Percentiles rank a stretch among this genome's conserved stretches.
Conservation (phyloP, 2,888 invertebrate species). For the Gastracanthus pulcherrimus region DNA sequence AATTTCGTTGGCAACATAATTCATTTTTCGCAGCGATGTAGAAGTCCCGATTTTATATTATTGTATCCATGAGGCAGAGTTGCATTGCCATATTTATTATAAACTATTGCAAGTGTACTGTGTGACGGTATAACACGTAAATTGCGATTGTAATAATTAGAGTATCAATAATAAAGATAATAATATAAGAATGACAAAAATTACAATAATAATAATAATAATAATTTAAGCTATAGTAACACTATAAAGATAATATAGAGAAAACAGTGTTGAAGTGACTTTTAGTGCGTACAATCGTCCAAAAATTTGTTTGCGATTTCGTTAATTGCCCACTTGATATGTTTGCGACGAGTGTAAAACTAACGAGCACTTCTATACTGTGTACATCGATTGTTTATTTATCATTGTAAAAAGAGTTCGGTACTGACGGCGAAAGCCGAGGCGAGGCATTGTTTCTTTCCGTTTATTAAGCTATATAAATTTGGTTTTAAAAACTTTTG, state of each 20-base stretch:
- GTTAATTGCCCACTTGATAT: constrained; percentile 34
- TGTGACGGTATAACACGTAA: constrained; percentile 44
- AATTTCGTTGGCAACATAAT: neutral
- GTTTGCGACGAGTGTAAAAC: constrained; percentile 35
- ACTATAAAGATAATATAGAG: constrained; percentile 17
- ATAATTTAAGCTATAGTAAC: constrained; percentile 48
- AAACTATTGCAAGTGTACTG: constrained; percentile 50
- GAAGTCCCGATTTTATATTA: neutral
- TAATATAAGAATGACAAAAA: constrained; percentile 50
- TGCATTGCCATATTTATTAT: constrained; percentile 49
- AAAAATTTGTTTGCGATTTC: constrained; percentile 14
- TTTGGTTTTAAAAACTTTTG: constrained; percentile 24
- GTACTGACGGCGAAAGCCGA: neutral
- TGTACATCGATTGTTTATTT: constrained; percentile 20
- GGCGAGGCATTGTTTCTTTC: constrained; percentile 1
- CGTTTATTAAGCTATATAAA: neutral
- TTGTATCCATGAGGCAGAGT: neutral
- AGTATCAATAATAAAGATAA: constrained; percentile 33
- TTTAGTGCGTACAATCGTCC: constrained; percentile 1
- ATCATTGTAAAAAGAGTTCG: constrained; percentile 27
- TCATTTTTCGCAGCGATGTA: neutral
- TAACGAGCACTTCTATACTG: constrained; percentile 5
- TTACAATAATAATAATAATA: constrained; percentile 51
- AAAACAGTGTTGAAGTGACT: constrained; percentile 6
- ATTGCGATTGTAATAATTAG: constrained; percentile 23